These are phyloP conservation scores for Amitus sp. DNA, from an alignment of 2,888 invertebrate genomes.

Conservation along the genomic window DNA sequence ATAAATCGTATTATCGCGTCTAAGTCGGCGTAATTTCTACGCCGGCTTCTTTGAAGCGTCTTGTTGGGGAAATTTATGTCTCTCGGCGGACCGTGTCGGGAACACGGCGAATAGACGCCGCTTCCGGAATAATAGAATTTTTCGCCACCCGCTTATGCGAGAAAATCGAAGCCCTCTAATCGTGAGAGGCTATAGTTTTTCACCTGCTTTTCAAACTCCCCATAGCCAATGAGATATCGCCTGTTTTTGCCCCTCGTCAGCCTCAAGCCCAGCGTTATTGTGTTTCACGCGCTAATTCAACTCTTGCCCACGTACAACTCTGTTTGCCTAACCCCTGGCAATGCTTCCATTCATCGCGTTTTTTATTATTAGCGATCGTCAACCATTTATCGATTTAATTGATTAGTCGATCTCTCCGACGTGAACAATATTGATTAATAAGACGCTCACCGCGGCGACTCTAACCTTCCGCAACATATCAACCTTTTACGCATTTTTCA, in stretches of 20 bases:
- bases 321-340: constrained; percentile 8
- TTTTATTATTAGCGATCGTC: constrained; percentile 29
- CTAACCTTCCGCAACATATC: too few species aligned
- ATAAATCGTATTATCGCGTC: constrained; percentile 8
- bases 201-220: constrained; percentile 55
- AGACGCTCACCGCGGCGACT: too few species aligned
- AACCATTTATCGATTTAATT: constrained; percentile 26
- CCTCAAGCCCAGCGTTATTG: background rate
- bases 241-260: background rate
- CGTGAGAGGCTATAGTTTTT: constrained; percentile 55
- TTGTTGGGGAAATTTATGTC: constrained; percentile 6
- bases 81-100: constrained; percentile 6
- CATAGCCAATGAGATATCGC: background rate
- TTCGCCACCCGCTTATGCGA: constrained; percentile 1
- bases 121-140: constrained; percentile 12
- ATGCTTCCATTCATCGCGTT: constrained; percentile 17
- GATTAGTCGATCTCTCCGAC: background rate
- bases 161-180: background rate
- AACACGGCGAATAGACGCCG: constrained; percentile 1
- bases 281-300: background rate
- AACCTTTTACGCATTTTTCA: too few species aligned
- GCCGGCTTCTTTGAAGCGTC: constrained; percentile 11
- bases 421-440: too few species aligned
- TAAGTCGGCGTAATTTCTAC: constrained; percentile 15
- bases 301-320: constrained; percentile 24